Evolutionary conservation across 1,140 invertebrate genomes (phyloP).

Genomic region (roundworm (Caenorhabditis elegans)): WBcel235 BX284605.5:7838001-7838500

Average conservation of each 20-base stretch:
- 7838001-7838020: constrained; percentile 14
- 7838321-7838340: no score
- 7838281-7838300: no score
- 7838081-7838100: constrained; percentile 6
- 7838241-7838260: background rate
- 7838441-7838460: no score
- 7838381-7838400: no score
- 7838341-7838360: no score
- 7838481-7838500: no score
- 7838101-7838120: background rate
- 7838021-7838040: constrained; percentile 13
- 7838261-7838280: background rate
- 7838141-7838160: background rate
- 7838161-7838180: background rate
- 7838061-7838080: background rate
- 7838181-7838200: constrained; percentile 28
- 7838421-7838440: no score
- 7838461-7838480: no score
- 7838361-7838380: no score
- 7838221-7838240: background rate
- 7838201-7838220: no score
- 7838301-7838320: no score
- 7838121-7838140: background rate
- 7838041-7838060: background rate
- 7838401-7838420: no score